Conservation (phyloP, 2,113 vertebrate species). For the Myotis davidii region DNA sequence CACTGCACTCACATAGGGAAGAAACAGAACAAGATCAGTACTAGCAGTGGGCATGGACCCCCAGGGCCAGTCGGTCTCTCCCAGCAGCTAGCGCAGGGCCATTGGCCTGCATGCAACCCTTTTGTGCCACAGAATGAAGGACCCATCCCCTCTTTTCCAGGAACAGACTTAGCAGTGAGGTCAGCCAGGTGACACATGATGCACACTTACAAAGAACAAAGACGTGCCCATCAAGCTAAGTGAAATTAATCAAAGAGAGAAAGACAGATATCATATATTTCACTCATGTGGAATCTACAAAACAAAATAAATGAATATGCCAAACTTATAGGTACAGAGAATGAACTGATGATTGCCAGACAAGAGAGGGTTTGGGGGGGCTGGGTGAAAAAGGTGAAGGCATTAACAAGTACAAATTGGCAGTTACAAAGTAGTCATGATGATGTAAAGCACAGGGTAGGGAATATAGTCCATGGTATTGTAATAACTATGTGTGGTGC, state of each 20-base stretch:
- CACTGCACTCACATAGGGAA: background rate
- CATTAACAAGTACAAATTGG: background rate
- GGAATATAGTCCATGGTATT: background rate
- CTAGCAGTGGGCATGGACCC: background rate
- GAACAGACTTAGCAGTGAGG: background rate
- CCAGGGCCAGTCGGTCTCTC: background rate
- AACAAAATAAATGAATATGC: background rate
- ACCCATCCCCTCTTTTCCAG: background rate
- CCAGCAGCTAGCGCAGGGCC: background rate
- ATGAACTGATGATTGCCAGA: background rate
- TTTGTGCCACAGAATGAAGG: background rate
- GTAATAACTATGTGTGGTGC: background rate
- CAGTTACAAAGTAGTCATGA: background rate
- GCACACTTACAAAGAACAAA: background rate
- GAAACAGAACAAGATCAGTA: background rate
- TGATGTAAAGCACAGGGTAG: background rate
- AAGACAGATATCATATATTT: background rate
- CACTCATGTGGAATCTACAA: background rate
- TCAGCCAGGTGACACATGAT: background rate
- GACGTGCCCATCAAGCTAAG: background rate
- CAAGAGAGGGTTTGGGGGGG: background rate
- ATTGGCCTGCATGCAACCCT: background rate
- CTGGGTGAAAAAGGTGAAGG: background rate
- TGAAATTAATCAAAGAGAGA: background rate
- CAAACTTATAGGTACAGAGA: background rate